phyloP scores from a whole-genome alignment of 2,888 invertebrate genomes.

The Minunthozetes semirufus region DNA sequence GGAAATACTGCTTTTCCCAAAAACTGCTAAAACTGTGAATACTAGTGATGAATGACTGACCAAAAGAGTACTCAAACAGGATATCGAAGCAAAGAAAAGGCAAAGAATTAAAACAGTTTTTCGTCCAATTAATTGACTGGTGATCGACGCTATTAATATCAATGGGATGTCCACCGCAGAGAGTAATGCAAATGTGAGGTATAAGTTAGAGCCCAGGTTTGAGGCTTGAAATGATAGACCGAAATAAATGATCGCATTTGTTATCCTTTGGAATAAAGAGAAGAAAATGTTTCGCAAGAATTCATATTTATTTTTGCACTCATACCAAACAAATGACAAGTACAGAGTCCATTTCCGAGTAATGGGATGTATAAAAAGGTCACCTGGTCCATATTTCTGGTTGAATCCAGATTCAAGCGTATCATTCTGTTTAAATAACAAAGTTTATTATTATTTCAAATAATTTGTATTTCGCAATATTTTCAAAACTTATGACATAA shows the following conservation, averaged over 20 bases:
- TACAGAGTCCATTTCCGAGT: constrained; percentile 60
- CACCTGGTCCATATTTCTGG: constrained; percentile 35
- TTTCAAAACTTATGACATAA: no score
- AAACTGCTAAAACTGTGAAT: constrained; percentile 58
- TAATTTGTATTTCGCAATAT: no score
- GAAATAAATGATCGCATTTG: constrained; percentile 69
- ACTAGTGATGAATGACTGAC: constrained; percentile 62
- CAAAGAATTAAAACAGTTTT: constrained; percentile 79
- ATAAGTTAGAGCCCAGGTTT: constrained; percentile 67
- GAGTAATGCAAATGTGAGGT: constrained; percentile 59
- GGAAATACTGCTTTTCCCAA: constrained; percentile 62
- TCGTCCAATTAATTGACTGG: constrained; percentile 72
- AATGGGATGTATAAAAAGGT: constrained; percentile 57
- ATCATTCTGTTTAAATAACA: no score
- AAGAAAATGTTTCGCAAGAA: background rate
- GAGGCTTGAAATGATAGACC: constrained; percentile 67
- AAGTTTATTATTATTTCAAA: no score
- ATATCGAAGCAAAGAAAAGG: constrained; percentile 75
- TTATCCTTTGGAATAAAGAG: constrained; percentile 61
- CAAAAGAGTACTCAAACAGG: constrained; percentile 75
- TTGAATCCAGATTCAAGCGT: no score
- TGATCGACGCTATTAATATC: constrained; percentile 75
- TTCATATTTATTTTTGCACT: background rate
- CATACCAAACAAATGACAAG: constrained; percentile 58
- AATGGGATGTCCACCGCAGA: constrained; percentile 52